Conservation (phyloP, 2,113 vertebrate species). For the Festucalex cinctus region DNA sequence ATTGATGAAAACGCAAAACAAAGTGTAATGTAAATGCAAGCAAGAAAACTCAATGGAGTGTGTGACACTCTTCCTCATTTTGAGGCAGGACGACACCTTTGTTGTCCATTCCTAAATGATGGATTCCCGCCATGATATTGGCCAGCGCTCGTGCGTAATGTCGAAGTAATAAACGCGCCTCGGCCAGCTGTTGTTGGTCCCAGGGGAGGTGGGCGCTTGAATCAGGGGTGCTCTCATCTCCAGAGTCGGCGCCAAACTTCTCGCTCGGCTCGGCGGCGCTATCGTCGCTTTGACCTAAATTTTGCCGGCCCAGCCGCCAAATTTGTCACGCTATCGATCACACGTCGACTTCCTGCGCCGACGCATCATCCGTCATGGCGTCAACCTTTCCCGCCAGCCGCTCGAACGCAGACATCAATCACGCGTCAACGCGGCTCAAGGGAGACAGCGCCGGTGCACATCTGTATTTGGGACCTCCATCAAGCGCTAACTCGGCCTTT, state of each 20-base stretch:
- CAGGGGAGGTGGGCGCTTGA: constrained; percentile 25
- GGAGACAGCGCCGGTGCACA: neutral
- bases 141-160: constrained; percentile 47
- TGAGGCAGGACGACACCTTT: neutral
- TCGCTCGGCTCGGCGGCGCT: neutral
- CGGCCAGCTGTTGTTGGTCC: constrained; percentile 49
- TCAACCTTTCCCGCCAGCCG: constrained; percentile 42
- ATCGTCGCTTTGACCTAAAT: constrained; percentile 12
- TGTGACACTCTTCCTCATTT: too few relatives aligned
- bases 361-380: constrained; percentile 58
- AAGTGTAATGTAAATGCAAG: too few relatives aligned
- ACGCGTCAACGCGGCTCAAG: constrained; percentile 14
- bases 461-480: neutral
- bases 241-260: constrained; percentile 29
- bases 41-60: too few relatives aligned
- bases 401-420: constrained; percentile 54
- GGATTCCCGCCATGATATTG: constrained; percentile 16
- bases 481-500: neutral
- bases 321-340: constrained; percentile 62
- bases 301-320: constrained; percentile 32
- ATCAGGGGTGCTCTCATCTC: constrained; percentile 60
- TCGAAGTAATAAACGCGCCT: constrained; percentile 44
- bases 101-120: neutral
- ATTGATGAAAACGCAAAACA: too few relatives aligned
- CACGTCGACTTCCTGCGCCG: constrained; percentile 19